Evolutionary conservation across 2,113 vertebrate genomes (phyloP).

Genomic region (Numenius arquata): DNA sequence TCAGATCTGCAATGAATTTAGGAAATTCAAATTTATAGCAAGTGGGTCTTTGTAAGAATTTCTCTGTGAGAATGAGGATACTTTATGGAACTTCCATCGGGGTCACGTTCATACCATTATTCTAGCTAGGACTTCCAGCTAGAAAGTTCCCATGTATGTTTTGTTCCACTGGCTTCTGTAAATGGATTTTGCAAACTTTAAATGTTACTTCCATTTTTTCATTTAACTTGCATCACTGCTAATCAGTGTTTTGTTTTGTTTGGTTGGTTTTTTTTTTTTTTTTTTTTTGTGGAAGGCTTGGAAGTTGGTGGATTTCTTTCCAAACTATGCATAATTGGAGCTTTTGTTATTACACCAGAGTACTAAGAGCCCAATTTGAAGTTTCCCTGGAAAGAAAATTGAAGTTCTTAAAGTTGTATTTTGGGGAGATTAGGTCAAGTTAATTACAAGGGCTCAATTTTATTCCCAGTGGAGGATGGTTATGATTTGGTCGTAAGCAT

Average conservation of each 20-base stretch:
- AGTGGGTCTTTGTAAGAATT: conserved; percentile 39
- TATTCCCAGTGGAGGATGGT: background rate
- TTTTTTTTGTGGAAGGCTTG: background rate
- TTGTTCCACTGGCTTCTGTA: conserved; percentile 45
- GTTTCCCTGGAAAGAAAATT: background rate
- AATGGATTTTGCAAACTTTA: conserved; percentile 55
- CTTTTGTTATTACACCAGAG: background rate
- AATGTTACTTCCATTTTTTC: conserved; percentile 25
- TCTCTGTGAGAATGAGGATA: conserved; percentile 35
- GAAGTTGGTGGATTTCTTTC: conserved; percentile 15
- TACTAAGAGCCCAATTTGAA: background rate
- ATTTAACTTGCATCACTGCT: conserved; percentile 32
- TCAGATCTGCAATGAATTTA: conserved; percentile 58
- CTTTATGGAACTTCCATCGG: conserved; percentile 33
- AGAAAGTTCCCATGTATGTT: conserved; percentile 41
- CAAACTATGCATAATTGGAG: background rate
- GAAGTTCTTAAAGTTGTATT: background rate
- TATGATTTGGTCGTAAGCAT: conserved; percentile 15
- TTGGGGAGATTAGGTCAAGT: background rate
- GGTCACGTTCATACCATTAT: conserved; percentile 54
- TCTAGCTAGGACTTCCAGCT: conserved; percentile 39
- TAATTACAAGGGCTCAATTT: background rate
- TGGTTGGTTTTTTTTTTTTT: no score
- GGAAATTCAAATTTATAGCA: conserved; percentile 62
- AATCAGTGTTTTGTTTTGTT: no score